Evolutionary conservation across 2,797 vertebrate genomes (phyloP).

Genomic region (Danionella dracula): DNA sequence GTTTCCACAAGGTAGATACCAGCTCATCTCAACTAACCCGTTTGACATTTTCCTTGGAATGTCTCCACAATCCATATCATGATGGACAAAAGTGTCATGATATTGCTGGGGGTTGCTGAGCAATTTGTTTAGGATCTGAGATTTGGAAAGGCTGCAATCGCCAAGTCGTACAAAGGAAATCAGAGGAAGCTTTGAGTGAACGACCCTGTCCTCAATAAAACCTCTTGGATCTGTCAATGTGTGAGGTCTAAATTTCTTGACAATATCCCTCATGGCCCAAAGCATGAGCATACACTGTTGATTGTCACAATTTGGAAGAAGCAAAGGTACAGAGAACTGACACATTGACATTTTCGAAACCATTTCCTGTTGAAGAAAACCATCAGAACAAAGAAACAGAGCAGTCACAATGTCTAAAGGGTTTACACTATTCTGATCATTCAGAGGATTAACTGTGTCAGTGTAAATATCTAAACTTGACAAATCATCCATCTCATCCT

Average conservation of each 20-base stretch:
- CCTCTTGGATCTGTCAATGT: constrained; percentile 53
- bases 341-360: constrained; percentile 77
- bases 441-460: not conserved
- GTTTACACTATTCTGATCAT: constrained; percentile 30
- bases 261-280: constrained; percentile 76
- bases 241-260: constrained; percentile 70
- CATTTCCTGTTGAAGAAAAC: constrained; percentile 75
- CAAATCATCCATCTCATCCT: not conserved
- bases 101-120: constrained; percentile 65
- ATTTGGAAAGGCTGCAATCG: constrained; percentile 68
- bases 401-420: constrained; percentile 71
- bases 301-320: constrained; percentile 62
- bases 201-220: constrained; percentile 66
- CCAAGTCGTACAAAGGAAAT: constrained; percentile 65
- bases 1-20: constrained; percentile 73
- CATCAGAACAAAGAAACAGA: constrained; percentile 72
- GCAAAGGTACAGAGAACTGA: constrained; percentile 77
- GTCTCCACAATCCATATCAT: constrained; percentile 58
- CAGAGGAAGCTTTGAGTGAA: constrained; percentile 54
- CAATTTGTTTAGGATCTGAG: constrained; percentile 70
- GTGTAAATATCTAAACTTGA: not conserved
- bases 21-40: constrained; percentile 72
- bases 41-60: constrained; percentile 54
- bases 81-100: constrained; percentile 65
- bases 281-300: constrained; percentile 64